Base-by-base conservation (phyloP, 2,113 vertebrate genomes). In the Ivindomyrus marchei region DNA sequence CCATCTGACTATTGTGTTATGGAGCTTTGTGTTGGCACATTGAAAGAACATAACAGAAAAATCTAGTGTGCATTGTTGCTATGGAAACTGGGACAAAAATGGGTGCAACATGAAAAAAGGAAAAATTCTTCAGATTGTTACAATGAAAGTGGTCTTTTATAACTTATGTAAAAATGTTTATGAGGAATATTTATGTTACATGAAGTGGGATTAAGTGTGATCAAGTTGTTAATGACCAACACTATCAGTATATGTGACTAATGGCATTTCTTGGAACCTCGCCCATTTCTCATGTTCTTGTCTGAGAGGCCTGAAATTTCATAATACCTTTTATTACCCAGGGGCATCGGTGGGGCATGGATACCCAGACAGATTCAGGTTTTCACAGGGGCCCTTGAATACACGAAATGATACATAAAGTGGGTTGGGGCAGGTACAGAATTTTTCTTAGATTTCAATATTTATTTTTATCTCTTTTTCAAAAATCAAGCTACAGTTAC, bases 11-110 rank as follows among this genome's bases (percentile, higher is more conserved):
- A 94, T 95, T 96, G 95, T 95, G 93, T 94, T 94, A 94, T 93
- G 91, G 93, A 93, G 92, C 94, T 96, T 95, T 95, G 77, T 95
- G 94, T 95, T 95, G 94, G 94, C 93, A 94, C 92, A 94, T 93
- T 94, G 94, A 95, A 94, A 94, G 95, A 94, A 93, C 90, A 88
- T 90, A 94, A 93, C 93, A 94, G 94, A 94, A 94, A 62, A 95
- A 95, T 95, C 94, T 93, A 94, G 93, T 93, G 95, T 94, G 95
- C 94, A 89, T 91, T 92, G 95, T 96, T 93, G 95, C 95, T 95
- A 96, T 96, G 96, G 96, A 95, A 96, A 96, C 96, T 94, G 94
- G 89, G 89, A 93, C 91, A 92, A 91, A 92, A 87, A 46, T 90
- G 56, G 58, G 89, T 90, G 66, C 31, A 84, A 92, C 93, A 91